Percentiles rank a stretch among this genome's conserved stretches.
phyloP scores from a whole-genome alignment of 2,113 vertebrate genomes.

The Murina feae region DNA sequence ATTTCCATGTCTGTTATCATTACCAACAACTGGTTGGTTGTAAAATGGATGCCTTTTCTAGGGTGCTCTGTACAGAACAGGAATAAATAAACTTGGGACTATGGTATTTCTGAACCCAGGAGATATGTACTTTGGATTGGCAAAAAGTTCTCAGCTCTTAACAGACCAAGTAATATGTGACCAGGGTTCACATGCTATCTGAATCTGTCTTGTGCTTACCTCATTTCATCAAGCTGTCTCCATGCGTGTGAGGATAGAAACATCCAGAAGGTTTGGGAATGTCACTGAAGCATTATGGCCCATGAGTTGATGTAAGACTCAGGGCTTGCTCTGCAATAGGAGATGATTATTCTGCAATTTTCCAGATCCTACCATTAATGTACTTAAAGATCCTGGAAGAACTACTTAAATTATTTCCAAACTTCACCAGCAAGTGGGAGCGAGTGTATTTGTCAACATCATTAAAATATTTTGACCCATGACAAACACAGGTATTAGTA shows the following conservation, averaged over 20 bases:
- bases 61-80: conserved; percentile 7
- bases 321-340: not conserved
- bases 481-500: not conserved
- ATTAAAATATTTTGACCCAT: not conserved
- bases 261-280: not conserved
- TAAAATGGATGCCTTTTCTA: conserved; percentile 52
- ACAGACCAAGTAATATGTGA: not conserved
- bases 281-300: not conserved
- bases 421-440: not conserved
- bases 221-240: not conserved
- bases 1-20: conserved; percentile 39
- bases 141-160: not conserved
- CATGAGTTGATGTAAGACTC: not conserved
- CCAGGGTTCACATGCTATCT: not conserved
- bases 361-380: not conserved
- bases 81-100: not conserved
- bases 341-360: not conserved
- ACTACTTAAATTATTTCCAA: not conserved
- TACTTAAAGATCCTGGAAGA: not conserved
- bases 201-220: not conserved
- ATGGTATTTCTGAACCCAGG: not conserved
- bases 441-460: not conserved
- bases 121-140: conserved; percentile 18
- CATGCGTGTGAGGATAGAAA: not conserved
- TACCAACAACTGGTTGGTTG: conserved; percentile 2